Evolutionary conservation across 2,113 vertebrate genomes (phyloP).

Genomic region (Catharus minimus): DNA sequence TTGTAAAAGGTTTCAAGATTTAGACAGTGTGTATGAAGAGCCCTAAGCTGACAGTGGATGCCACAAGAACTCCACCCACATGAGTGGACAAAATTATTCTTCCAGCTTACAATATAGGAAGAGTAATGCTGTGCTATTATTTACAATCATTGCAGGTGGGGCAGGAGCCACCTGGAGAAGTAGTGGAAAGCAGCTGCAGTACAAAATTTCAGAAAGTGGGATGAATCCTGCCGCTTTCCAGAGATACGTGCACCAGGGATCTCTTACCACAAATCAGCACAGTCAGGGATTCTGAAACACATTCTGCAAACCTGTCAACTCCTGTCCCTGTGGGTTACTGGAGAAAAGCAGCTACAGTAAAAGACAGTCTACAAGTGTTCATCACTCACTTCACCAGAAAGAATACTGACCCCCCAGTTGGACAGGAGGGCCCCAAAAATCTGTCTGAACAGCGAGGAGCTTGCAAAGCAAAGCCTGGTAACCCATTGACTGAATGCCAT

Average conservation of each 20-base stretch:
- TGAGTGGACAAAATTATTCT: neutral
- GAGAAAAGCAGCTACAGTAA: neutral
- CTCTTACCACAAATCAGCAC: neutral
- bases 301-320: neutral
- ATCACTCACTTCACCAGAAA: neutral
- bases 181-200: neutral
- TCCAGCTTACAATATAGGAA: neutral
- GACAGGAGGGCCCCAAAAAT: rapidly evolving
- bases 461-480: neutral
- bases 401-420: rapidly evolving
- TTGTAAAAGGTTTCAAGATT: neutral
- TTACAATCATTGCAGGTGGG: neutral
- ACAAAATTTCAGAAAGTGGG: neutral
- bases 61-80: neutral
- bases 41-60: neutral
- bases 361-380: neutral
- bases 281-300: neutral
- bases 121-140: neutral
- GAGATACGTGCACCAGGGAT: rapidly evolving
- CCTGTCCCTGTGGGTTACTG: neutral
- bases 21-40: neutral
- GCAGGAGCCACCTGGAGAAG: neutral
- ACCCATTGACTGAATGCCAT: neutral
- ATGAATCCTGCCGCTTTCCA: neutral
- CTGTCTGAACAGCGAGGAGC: rapidly evolving